Percentiles rank a stretch among this genome's conserved stretches.
Evolutionary conservation across 2,797 vertebrate genomes (phyloP).

Genomic region (Psittacula derbiana): DNA sequence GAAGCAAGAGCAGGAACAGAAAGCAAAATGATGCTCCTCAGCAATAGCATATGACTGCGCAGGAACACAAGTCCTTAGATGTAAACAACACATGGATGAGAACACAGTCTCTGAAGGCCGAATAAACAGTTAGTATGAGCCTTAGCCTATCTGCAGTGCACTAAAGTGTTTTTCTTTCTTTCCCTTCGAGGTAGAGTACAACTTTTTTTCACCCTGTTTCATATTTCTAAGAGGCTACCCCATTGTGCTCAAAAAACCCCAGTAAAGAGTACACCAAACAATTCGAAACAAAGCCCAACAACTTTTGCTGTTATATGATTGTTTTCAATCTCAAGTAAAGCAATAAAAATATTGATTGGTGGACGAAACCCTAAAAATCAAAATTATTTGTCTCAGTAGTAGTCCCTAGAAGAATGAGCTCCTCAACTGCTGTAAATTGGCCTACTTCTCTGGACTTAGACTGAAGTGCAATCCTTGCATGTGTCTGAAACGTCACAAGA

Average conservation of each 20-base stretch:
- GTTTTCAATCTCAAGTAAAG: constrained; percentile 41
- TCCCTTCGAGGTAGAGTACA: background rate
- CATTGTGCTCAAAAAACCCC: background rate
- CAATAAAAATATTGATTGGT: constrained; percentile 56
- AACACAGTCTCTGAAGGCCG: background rate
- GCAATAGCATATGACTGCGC: background rate
- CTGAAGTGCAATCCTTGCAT: background rate
- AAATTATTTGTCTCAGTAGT: constrained; percentile 56
- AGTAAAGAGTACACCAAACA: constrained; percentile 38
- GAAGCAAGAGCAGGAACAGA: background rate
- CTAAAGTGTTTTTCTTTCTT: background rate
- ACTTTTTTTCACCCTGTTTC: background rate
- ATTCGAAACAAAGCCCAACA: background rate
- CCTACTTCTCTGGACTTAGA: constrained; percentile 5
- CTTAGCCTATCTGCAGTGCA: background rate
- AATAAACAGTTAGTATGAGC: background rate
- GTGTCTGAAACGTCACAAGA: constrained; percentile 27
- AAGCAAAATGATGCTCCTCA: background rate
- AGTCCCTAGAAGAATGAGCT: constrained; percentile 27
- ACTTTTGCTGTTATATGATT: constrained; percentile 23
- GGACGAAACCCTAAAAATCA: constrained; percentile 49
- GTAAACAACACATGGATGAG: background rate
- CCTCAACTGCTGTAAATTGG: constrained; percentile 38
- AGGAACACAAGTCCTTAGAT: background rate
- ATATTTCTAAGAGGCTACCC: background rate